Percentiles rank a stretch among this genome's conserved stretches.
Conservation (phyloP, 2,888 invertebrate genomes). For the Pediacus dermestoides region DNA sequence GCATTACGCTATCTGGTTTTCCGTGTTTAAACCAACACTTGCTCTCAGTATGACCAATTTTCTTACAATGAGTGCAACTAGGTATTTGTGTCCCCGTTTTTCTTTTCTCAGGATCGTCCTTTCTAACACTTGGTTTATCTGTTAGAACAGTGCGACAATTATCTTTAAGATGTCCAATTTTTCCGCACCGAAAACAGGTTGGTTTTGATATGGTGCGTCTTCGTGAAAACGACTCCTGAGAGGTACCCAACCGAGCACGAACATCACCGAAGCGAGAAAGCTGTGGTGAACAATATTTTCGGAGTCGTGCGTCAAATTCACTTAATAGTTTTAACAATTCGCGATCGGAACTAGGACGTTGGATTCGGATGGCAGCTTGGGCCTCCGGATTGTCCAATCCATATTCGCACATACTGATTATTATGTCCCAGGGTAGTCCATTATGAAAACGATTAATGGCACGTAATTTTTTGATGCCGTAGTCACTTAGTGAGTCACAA, state of each 20-base stretch:
- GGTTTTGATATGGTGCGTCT: no score
- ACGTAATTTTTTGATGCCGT: conserved; percentile 15
- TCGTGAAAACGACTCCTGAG: no score
- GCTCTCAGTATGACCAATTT: conserved; percentile 19
- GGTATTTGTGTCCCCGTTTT: conserved; percentile 5
- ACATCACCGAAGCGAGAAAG: no score
- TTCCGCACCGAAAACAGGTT: conserved; percentile 13
- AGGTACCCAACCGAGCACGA: no score
- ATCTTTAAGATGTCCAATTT: conserved; percentile 11
- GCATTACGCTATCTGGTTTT: conserved; percentile 13
- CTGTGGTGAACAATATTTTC: no score
- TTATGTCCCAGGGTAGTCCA: conserved; percentile 13
- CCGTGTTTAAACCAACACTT: conserved; percentile 22
- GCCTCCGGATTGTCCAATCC: conserved; percentile 14
- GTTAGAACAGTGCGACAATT: conserved; percentile 15
- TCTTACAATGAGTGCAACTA: conserved; percentile 20
- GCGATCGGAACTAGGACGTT: conserved; percentile 14
- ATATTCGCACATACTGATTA: conserved; percentile 18
- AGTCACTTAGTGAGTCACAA: conserved; percentile 17
- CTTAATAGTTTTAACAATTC: conserved; percentile 21
- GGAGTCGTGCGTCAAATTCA: conserved; percentile 21
- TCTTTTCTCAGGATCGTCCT: conserved; percentile 9
- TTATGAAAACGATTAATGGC: no score
- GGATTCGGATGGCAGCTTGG: conserved; percentile 13
- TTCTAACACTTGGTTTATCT: no score